These are phyloP conservation scores for Brachyistius frenatus DNA, from an alignment of 2,113 vertebrate genomes.

Conservation along the genomic window DNA sequence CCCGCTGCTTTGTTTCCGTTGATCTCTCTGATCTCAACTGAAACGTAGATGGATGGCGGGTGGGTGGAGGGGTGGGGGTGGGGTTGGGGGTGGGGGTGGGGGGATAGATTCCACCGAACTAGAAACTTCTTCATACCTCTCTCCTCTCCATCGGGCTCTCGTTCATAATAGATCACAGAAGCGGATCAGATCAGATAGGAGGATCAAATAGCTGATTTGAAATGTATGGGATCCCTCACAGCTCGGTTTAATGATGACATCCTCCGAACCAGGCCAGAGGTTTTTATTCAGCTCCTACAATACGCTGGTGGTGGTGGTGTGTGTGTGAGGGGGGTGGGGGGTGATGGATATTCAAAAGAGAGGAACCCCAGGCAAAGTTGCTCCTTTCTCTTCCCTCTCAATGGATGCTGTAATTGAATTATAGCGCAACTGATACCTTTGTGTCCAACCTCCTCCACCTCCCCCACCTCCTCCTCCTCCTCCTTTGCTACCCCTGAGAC, in stretches of 20 bases:
- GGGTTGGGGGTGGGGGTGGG: slow-evolving; percentile 1
- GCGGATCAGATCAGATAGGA: slow-evolving; percentile 66
- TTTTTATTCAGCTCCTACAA: slow-evolving; percentile 50
- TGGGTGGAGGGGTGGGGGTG: background rate
- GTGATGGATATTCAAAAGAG: slow-evolving; percentile 44
- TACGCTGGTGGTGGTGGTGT: slow-evolving; percentile 24
- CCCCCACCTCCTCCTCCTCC: too few species aligned
- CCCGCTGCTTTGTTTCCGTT: slow-evolving; percentile 16
- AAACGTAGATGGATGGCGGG: slow-evolving; percentile 34
- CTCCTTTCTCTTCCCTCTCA: slow-evolving; percentile 55
- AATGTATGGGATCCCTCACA: slow-evolving; percentile 54
- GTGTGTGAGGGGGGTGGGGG: background rate
- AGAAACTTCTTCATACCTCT: slow-evolving; percentile 28
- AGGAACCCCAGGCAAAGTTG: slow-evolving; percentile 64
- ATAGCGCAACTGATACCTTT: slow-evolving; percentile 69
- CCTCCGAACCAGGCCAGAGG: slow-evolving; percentile 48
- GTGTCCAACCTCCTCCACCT: slow-evolving; percentile 13
- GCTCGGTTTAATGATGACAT: slow-evolving; percentile 78
- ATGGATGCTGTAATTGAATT: slow-evolving; percentile 70
- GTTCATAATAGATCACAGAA: slow-evolving; percentile 85
- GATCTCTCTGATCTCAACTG: slow-evolving; percentile 51
- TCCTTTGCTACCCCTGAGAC: background rate
- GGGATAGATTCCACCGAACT: slow-evolving; percentile 27
- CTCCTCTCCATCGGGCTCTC: slow-evolving; percentile 17
- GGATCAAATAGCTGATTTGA: slow-evolving; percentile 73